A percentile compares a stretch with the other conserved stretches of the same genome.
phyloP scores from a whole-genome alignment of 2,888 invertebrate species.

The Ennomos fuscantarius region DNA sequence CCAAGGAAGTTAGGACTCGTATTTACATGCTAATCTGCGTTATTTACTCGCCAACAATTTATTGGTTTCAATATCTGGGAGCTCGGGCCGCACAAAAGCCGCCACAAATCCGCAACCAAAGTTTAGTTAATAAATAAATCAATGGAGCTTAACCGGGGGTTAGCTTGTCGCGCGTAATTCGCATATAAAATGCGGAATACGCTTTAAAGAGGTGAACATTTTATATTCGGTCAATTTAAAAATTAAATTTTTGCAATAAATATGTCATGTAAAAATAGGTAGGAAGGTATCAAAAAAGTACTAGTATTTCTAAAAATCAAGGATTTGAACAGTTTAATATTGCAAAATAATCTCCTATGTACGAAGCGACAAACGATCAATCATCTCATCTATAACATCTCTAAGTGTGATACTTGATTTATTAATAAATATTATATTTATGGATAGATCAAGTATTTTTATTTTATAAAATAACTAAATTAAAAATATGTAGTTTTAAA shows the following conservation, averaged over 20 bases:
- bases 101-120: constrained; percentile 37
- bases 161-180: constrained; percentile 37
- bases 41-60: constrained; percentile 36
- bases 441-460: too few species aligned
- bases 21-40: constrained; percentile 30
- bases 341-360: too few species aligned
- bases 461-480: not conserved
- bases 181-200: constrained; percentile 27
- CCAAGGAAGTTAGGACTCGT: constrained; percentile 1
- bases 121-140: constrained; percentile 45
- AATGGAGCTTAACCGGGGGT: constrained; percentile 39
- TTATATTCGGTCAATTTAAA: not conserved
- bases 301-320: too few species aligned
- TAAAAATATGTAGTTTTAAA: not conserved
- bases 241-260: not conserved
- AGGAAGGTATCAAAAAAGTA: too few species aligned
- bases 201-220: constrained; percentile 1
- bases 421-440: too few species aligned
- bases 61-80: constrained; percentile 39
- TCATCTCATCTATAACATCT: too few species aligned
- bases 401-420: too few species aligned
- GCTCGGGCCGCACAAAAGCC: constrained; percentile 32
- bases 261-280: too few species aligned
- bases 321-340: too few species aligned
- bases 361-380: too few species aligned